These are phyloP conservation scores for Aramus guarauna DNA, from an alignment of 2,113 vertebrate genomes.

Conservation along the genomic window DNA sequence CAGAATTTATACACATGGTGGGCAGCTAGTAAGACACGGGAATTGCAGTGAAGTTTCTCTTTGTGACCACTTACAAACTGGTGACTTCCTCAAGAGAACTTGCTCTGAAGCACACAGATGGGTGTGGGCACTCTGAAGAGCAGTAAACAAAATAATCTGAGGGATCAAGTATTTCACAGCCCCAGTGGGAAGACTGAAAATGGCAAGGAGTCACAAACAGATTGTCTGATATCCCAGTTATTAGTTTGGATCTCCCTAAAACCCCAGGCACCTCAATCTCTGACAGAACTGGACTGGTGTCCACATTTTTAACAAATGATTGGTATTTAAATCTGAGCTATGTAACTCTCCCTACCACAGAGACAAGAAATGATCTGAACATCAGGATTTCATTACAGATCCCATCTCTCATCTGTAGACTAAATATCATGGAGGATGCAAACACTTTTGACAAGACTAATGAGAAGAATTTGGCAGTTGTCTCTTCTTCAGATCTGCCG, in stretches of 20 bases:
- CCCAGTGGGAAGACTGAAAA: background rate
- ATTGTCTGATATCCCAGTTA: background rate
- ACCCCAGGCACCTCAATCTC: background rate
- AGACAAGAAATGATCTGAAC: background rate
- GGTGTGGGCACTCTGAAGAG: background rate
- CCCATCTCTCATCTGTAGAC: background rate
- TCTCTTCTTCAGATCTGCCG: background rate
- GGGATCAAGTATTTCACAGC: background rate
- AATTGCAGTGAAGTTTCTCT: background rate
- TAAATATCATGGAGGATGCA: background rate
- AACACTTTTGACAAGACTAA: background rate
- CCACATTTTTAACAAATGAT: background rate
- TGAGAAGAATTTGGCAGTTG: background rate
- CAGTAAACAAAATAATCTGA: background rate
- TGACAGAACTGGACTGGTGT: background rate
- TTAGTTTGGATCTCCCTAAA: background rate
- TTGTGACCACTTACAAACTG: background rate
- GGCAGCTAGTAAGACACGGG: background rate
- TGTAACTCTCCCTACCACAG: background rate
- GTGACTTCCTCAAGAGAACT: background rate
- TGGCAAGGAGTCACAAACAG: background rate
- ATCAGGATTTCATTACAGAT: background rate
- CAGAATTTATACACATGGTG: background rate
- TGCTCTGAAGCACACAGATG: background rate
- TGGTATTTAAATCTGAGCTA: background rate